Evolutionary conservation across 2,797 vertebrate genomes (phyloP), one percentile per base, ranked within the genome.

Genomic region (Pangasius macronema): DNA sequence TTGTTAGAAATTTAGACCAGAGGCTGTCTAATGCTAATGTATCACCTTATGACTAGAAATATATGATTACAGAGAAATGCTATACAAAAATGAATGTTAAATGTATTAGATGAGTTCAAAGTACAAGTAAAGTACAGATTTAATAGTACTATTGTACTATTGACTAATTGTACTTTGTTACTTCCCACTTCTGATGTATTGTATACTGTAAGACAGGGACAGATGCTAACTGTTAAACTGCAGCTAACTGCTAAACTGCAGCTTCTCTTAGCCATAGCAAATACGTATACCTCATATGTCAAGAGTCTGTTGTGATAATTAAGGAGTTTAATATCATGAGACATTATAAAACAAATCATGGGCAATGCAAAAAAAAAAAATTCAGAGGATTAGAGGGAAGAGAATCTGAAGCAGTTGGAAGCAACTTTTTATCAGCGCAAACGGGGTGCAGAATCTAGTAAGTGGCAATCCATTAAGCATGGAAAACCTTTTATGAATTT

Each of bases 251-350:
- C n/a, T n/a, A n/a, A n/a, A n/a, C 51, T 3, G 51, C 14, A 14
- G 51, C 51, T 53, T 53, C 51, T 27, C 4, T 46, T 46, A 73
- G 27, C 27, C 24, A 75, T 6, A 75, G 46, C 3, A 75, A 49
- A 75, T 75, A 20, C 4, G 10, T 75, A 33, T n/a, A 5, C 46
- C 70, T 75, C 42, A 22, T n/a, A 75, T 49, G 72, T n/a, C 72
- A 75, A n/a, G 72, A 75, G 72, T 16, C 72, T 75, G 42, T 49
- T 75, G 27, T 49, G 46, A 27, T 75, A 75, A 75, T 75, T 49
- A 51, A 75, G 27, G 14, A 49, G n/a, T n/a, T n/a, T 13, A n/a
- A 27, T 27, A 73, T 73, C 11, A 73, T 27, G 2, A 27, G 22
- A 49, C 20, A 14, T 46, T 67, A 33, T 70, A 36, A 70, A 70